Evolutionary conservation across 2,888 invertebrate species (phyloP), one percentile per base, ranked within the genome.

Genomic region (Plagodis pulveraria): DNA sequence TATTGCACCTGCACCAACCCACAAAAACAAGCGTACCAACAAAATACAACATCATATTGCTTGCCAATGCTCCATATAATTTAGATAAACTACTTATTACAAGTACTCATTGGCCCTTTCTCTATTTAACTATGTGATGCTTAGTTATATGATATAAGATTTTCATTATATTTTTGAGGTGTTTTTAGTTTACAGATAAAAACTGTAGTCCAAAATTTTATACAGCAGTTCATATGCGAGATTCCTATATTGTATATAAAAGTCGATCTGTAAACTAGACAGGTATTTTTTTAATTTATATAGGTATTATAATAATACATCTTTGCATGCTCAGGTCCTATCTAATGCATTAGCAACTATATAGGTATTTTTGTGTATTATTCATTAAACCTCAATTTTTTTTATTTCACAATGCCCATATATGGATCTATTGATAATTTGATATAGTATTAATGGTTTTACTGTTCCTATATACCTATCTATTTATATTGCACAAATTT

Each of bases 31-130:
- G 68, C 63, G 68, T 60, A 50, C 63, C 69, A 69, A 67, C 65
- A 59, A 58, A 64, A 58, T 66, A 68, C 68, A 64, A 58, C 56
- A 61, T 60, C 61, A 73, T 78, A 75, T 78, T 76, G 73, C 78
- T 78, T 73, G 67, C 76, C 73, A 68, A 70, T 71, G 71, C 40
- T 62, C 55, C 63, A 58, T 54, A 66, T 58, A 62, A 73, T 67
- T 63, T 64, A 65, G 62, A 68, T 69, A 70, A 72, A 72, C 72
- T 70, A 74, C 60, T 32, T 12, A 69, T 73, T 79, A 80, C 74
- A 58, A 77, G 80, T 81, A 80, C 74, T 81, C 80, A 81, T 81
- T 82, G 82, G 83, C 83, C 83, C 83, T 78, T 71, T 73, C 73
- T 76, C 77, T 69, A 69, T 69, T 67, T 70, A 58, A 76, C 74